Conservation (phyloP, 2,797 vertebrate species). For the Prunella strophiata region DNA sequence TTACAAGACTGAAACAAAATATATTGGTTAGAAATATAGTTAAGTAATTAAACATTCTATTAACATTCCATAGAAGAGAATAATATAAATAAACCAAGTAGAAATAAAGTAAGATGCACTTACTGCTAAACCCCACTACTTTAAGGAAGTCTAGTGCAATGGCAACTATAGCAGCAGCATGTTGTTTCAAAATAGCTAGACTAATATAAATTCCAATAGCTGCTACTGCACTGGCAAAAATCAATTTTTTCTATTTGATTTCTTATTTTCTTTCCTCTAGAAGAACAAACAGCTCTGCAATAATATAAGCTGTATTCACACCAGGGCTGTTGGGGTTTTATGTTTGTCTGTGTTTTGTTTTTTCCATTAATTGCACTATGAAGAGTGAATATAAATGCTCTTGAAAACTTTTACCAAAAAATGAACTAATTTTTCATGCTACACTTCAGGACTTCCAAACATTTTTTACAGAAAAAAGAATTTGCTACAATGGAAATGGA, state of each 20-base stretch:
- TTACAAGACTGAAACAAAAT: constrained; percentile 80
- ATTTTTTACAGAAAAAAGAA: background rate
- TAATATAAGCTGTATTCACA: background rate
- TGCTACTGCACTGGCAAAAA: background rate
- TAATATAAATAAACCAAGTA: background rate
- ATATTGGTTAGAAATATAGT: background rate
- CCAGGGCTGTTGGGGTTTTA: background rate
- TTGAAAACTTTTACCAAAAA: background rate
- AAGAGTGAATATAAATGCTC: background rate
- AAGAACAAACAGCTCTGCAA: background rate
- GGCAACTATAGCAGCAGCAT: background rate
- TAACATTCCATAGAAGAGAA: background rate
- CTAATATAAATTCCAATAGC: background rate
- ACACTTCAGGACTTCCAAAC: background rate
- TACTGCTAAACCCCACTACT: background rate
- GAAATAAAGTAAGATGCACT: background rate
- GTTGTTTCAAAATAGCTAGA: background rate
- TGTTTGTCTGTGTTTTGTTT: background rate
- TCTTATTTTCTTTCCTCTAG: background rate
- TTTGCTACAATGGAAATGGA: background rate
- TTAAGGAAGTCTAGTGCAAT: background rate
- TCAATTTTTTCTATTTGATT: background rate
- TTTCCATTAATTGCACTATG: background rate
- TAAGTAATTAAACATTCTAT: background rate
- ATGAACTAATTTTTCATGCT: background rate